These are phyloP conservation scores for Argya squamiceps DNA, from an alignment of 2,797 vertebrate genomes.

Conservation along the genomic window DNA sequence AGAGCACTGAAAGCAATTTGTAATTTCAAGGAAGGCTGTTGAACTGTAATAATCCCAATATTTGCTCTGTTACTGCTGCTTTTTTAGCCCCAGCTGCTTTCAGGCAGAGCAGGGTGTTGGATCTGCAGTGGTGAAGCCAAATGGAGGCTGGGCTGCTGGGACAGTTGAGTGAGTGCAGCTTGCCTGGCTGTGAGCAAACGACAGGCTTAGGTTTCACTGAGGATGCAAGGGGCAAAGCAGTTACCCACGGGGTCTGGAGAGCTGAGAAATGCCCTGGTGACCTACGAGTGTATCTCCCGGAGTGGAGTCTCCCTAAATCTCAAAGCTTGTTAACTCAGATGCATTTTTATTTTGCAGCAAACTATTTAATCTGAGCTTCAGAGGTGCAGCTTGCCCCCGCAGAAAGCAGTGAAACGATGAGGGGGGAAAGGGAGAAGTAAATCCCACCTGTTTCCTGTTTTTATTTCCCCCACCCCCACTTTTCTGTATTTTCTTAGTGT, in stretches of 20 bases:
- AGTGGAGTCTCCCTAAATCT: neutral
- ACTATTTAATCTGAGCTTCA: neutral
- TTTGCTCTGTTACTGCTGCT: neutral
- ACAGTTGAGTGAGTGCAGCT: neutral
- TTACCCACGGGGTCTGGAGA: neutral
- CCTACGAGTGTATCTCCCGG: neutral
- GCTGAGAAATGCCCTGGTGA: neutral
- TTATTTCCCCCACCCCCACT: constrained; percentile 34
- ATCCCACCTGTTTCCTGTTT: constrained; percentile 68
- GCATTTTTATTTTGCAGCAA: constrained; percentile 1
- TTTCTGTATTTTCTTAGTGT: constrained; percentile 24
- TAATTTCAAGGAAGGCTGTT: neutral
- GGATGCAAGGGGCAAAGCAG: constrained; percentile 4
- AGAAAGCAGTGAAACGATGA: neutral
- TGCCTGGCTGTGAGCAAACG: neutral
- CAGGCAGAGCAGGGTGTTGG: neutral
- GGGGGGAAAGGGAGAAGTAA: constrained; percentile 8
- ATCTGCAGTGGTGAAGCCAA: neutral
- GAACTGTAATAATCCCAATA: neutral
- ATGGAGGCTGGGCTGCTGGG: neutral
- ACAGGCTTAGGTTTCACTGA: neutral
- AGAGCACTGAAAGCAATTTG: neutral
- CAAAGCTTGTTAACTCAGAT: constrained; percentile 20
- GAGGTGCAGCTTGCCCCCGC: neutral
- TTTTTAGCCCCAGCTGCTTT: neutral